Evolutionary conservation across 2,888 invertebrate genomes (phyloP), one percentile per base, ranked within the genome.

Genomic region (Sabellastarte sp.): DNA sequence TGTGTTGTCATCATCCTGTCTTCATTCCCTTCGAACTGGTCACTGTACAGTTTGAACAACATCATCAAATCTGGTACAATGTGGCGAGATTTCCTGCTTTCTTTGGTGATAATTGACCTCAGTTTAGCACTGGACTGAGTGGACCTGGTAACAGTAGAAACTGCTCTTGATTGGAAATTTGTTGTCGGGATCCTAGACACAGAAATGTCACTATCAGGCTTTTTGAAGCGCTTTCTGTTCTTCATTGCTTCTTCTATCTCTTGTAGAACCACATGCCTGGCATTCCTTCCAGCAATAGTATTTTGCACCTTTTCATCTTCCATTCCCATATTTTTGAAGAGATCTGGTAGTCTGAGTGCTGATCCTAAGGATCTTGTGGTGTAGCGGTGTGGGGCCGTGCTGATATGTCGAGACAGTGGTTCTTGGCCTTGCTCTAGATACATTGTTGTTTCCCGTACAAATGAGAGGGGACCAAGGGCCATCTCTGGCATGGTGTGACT

Each of bases 41-140:
- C 79, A 1, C 77, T 77, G 66, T 80, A 80, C 24, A 77, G 73
- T 60, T 70, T 71, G 63, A 80, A 79, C 52, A 80, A 68, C 1
- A 74, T 72, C 15, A 71, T 68, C 73, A 78, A 74, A 55, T 74
- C 74, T 0, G 76, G 73, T 24, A 73, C 57, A 4, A 10, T 65
- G 2, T 70, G 63, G 20, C 68, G 71, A 32, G 67, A 69, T 32
- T 71, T 41, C 20, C 20, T 41, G 41, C 41, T 20, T 10, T 41
- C 41, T 10, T 20, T 10, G 20, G 10, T 41, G 10, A 15, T 10
- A 10, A 41, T 15, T 15, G 10, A 15, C 10, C 41, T 10, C 20
- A 41, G 41, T 41, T 41, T 41, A 10, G 41, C 41, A n/a, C n/a
- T n/a, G n/a, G n/a, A n/a, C n/a, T n/a, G n/a, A n/a, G n/a, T n/a